Conservation (phyloP, 30 jellyfish, hydroid and myxozoan genomes). For the Hydractinia symbiolongicarpus region DNA sequence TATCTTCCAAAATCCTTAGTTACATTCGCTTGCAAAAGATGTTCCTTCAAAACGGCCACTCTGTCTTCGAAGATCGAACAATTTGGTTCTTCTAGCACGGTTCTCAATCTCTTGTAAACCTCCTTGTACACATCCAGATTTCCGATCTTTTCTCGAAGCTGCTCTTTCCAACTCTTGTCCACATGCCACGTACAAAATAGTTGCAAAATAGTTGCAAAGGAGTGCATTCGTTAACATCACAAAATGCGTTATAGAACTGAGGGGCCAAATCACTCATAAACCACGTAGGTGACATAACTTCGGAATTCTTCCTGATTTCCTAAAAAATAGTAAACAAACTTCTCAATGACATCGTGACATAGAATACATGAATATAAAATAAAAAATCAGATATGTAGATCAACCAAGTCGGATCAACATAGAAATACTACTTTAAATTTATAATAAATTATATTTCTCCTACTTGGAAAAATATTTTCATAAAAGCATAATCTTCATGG, state of each 20-base stretch:
- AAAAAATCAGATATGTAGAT: too few relatives aligned
- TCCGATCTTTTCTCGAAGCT: constrained; percentile 29
- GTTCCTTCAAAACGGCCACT: too few relatives aligned
- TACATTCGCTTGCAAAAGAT: too few relatives aligned
- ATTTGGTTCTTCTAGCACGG: neutral
- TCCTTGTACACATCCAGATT: neutral
- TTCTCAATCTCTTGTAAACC: neutral
- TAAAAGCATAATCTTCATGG: too few relatives aligned
- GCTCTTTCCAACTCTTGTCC: constrained; percentile 41
- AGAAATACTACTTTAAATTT: too few relatives aligned
- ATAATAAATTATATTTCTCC: too few relatives aligned
- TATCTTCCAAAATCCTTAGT: neutral
- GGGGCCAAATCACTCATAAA: constrained; percentile 39
- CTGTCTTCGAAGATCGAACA: neutral
- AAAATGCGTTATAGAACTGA: constrained; percentile 33
- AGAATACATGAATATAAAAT: too few relatives aligned
- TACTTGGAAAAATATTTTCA: too few relatives aligned
- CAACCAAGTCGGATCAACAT: too few relatives aligned
- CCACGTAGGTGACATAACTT: constrained; percentile 26
- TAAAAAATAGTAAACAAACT: neutral
- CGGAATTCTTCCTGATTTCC: neutral
- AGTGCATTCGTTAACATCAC: constrained; percentile 7
- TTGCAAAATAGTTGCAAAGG: constrained; percentile 27
- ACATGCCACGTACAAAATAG: constrained; percentile 47
- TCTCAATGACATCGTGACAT: too few relatives aligned